Evolutionary conservation across 2,888 invertebrate genomes (phyloP), one percentile per base, ranked within the genome.

Genomic region (Leptinotarsa haldemani): DNA sequence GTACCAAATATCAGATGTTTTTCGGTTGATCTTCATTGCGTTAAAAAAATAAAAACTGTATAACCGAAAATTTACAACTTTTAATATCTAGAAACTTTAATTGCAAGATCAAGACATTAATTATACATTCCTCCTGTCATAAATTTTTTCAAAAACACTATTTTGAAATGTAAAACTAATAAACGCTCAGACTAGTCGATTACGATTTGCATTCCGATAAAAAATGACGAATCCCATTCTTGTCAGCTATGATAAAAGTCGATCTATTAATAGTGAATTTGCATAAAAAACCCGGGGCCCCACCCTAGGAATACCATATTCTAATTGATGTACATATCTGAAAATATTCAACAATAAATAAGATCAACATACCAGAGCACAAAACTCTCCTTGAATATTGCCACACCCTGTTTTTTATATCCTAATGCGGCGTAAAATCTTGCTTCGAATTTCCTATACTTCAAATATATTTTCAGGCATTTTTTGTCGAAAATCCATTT

Each of bases 321-420:
- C 25, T 61, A 40, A 61, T 61, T 61, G 61, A 61, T 30, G 40
- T n/a, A 61, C 61, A 61, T 30, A 30, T 5, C 61, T 61, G 61
- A 61, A 61, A 61, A 61, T 61, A 40, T n/a, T 40, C 61, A 61
- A 61, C 61, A 53, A 67, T 66, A 66, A 50, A 66, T 25, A 52
- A 66, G 25, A 52, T 40, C 52, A 20, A 46, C 67, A 67, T 67
- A 53, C 67, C 67, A 67, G 52, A 67, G 53, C 53, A 56, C 18
- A 56, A 30, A 30, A 30, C 20, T 56, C 20, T 67, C 67, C 67
- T 67, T 67, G 67, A 52, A 22, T 15, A 3, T 58, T 25, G 15
- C 3, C 61, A 40, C 61, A 40, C 61, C 61, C 22, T 13, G 22
- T 22, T 56, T 56, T 56, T 56, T 56, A 3, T 40, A 40, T 40